Evolutionary conservation across 2,888 invertebrate species (phyloP).

Genomic region (Odontothrips loti): DNA sequence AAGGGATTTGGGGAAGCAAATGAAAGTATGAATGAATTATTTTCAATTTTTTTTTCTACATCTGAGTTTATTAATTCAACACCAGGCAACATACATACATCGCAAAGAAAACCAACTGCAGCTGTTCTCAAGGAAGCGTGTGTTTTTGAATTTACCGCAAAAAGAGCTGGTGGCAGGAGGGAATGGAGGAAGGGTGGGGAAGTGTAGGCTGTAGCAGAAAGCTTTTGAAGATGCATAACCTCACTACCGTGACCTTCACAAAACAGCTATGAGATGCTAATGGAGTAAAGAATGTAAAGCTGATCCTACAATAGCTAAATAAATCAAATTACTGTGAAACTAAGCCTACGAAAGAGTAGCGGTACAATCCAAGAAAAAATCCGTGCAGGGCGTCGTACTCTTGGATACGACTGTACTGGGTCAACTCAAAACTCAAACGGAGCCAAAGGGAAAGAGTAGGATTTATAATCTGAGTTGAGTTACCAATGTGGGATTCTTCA

Average conservation of each 20-base stretch:
- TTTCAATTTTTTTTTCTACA: background rate
- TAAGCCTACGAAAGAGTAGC: background rate
- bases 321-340: background rate
- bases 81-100: too few relatives aligned
- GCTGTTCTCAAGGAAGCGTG: conserved; percentile 16
- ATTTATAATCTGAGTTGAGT: conserved; percentile 45
- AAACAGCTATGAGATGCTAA: background rate
- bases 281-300: background rate
- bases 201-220: conserved; percentile 13
- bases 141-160: conserved; percentile 27
- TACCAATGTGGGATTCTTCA: conserved; percentile 83
- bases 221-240: conserved; percentile 14
- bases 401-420: conserved; percentile 5
- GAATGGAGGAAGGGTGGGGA: background rate
- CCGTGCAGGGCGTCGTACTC: conserved; percentile 21
- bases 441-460: conserved; percentile 1
- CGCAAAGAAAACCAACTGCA: too few relatives aligned
- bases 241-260: conserved; percentile 3
- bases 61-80: conserved; percentile 28
- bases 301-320: background rate
- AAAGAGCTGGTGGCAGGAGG: background rate
- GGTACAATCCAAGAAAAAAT: background rate
- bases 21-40: background rate
- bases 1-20: too few relatives aligned
- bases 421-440: conserved; percentile 13